Conservation (phyloP, 2,797 vertebrate species). For the Phaenicophaeus curvirostris region DNA sequence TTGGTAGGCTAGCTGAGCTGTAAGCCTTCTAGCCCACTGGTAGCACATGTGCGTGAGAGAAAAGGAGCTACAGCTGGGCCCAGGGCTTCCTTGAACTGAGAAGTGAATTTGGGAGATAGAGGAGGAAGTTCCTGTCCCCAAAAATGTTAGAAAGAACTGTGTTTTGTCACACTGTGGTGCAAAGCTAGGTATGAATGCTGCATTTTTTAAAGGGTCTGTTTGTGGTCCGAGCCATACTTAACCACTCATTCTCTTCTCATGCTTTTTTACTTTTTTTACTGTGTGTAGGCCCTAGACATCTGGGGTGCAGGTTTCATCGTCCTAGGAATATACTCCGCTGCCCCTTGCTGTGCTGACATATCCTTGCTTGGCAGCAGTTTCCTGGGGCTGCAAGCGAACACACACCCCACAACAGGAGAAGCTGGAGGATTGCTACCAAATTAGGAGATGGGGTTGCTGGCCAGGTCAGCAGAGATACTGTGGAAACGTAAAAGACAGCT, state of each 20-base stretch:
- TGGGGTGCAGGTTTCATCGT: neutral
- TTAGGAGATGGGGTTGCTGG: slow-evolving; percentile 20
- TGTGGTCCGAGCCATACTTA: neutral
- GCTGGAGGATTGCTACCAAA: slow-evolving; percentile 46
- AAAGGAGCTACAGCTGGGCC: neutral
- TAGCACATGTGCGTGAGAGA: neutral
- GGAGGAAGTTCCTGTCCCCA: neutral
- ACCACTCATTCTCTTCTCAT: neutral
- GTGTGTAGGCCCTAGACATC: neutral
- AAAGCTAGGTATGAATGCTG: neutral
- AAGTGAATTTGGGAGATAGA: neutral
- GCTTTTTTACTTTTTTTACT: neutral
- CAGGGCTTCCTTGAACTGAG: neutral
- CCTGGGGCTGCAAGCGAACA: neutral
- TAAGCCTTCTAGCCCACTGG: accelerated
- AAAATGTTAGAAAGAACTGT: neutral
- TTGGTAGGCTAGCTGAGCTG: neutral
- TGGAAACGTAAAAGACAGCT: slow-evolving; percentile 40
- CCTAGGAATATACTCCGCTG: neutral
- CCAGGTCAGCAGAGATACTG: neutral
- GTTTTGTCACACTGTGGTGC: neutral
- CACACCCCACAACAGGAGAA: neutral
- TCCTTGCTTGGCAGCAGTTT: neutral
- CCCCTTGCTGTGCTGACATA: neutral
- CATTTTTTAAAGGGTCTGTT: neutral